Conservation (phyloP, 2,113 vertebrate species). For the Lepisosteus osseus region DNA sequence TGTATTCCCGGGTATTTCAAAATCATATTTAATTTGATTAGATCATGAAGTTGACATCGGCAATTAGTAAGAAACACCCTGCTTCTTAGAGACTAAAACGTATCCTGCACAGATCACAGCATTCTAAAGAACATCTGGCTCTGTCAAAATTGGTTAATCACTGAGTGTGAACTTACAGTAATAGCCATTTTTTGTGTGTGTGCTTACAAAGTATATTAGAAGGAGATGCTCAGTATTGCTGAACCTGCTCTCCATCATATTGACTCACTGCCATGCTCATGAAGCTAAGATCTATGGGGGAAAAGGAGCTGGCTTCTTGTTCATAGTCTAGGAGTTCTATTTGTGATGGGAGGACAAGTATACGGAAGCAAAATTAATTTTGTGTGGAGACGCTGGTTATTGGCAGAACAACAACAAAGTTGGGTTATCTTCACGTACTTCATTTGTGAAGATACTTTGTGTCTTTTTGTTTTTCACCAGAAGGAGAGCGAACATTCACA, state of each 20-base stretch:
- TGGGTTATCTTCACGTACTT: too few relatives aligned
- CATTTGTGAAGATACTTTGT: too few relatives aligned
- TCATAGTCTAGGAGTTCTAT: too few relatives aligned
- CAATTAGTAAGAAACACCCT: conserved; percentile 12
- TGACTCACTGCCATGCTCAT: neutral
- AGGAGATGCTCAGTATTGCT: neutral
- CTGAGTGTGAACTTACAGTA: conserved; percentile 8
- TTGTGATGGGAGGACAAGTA: too few relatives aligned
- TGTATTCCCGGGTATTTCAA: neutral
- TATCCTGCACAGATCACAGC: conserved; percentile 16
- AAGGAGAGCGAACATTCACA: too few relatives aligned
- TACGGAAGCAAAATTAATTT: too few relatives aligned
- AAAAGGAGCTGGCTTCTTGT: neutral
- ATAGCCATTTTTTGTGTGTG: conserved; percentile 6
- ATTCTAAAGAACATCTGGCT: conserved; percentile 28
- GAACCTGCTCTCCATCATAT: neutral
- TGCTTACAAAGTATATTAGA: conserved; percentile 1
- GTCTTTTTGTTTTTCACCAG: too few relatives aligned
- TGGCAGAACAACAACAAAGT: too few relatives aligned
- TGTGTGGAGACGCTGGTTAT: too few relatives aligned
- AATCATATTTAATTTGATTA: conserved; percentile 16
- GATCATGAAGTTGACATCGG: conserved; percentile 17
- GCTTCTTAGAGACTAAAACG: conserved; percentile 16
- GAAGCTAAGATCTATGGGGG: neutral
- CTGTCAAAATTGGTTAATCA: conserved; percentile 32